Evolutionary conservation across 2,888 invertebrate genomes (phyloP), one percentile per base, ranked within the genome.

Genomic region (Andrena camellia): DNA sequence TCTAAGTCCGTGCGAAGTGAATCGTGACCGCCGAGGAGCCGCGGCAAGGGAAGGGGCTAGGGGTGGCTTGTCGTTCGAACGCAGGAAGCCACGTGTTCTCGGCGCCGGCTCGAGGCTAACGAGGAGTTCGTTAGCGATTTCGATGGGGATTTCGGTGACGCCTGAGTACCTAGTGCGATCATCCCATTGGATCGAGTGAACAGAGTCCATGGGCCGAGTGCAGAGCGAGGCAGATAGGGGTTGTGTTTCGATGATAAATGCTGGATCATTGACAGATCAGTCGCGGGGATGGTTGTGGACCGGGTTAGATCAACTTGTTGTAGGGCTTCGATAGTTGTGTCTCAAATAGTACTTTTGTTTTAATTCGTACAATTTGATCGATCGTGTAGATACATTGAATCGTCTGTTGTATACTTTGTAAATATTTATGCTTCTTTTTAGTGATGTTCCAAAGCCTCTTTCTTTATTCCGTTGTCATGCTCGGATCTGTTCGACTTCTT

Each of bases 71-170:
- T 50, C 33, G 60, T 23, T 35, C 50, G 29, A 52, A 52, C 57
- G 57, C 26, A 23, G 26, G 4, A 54, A 33, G 62, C 78, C 78
- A 68, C 79, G 79, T 76, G 79, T 79, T 50, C 57, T 52, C 48
- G 20, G 31, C 54, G 33, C 62, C 42, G 62, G 35, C 42, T 20
- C 4, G 20, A 23, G 31, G n/a, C 66, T 78, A 74, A 78, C 78
- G 78, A 74, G 78, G 48, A 2, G 26, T 64, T 75, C 67, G 78
- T 78, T 78, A 68, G 62, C 5, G 8, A 31, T 42, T 33, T 13
- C n/a, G 54, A 52, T 26, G 17, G 35, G 33, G 60, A 78, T 78
- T 78, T 67, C 26, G 33, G 29, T 35, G 60, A 62, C 42, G 20
- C n/a, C 48, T 10, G n/a, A 8, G 10, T 26, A 5, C 60, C 66